A percentile compares a stretch with the other conserved stretches of the same genome.
phyloP scores from a whole-genome alignment of 1,140 invertebrate genomes.

The Drosophila nannoptera region DNA sequence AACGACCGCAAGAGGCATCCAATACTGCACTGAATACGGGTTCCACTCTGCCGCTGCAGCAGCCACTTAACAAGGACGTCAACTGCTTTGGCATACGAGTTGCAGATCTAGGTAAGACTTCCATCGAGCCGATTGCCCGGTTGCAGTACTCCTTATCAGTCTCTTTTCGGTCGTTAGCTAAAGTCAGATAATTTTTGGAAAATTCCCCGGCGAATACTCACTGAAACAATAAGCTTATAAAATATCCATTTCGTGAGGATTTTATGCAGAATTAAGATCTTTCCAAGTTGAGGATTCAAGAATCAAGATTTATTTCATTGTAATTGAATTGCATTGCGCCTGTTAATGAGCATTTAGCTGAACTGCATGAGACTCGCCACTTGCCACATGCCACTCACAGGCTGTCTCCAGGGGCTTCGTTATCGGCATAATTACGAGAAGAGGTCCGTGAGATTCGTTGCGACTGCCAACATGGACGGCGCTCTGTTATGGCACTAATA shows the following conservation, averaged over 20 bases:
- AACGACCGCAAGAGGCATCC: slow-evolving; percentile 84
- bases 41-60: slow-evolving; percentile 62
- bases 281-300: neutral
- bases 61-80: slow-evolving; percentile 74
- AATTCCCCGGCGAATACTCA: neutral
- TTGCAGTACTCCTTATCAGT: neutral
- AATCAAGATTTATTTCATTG: neutral
- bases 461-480: slow-evolving; percentile 24
- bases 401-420: slow-evolving; percentile 47
- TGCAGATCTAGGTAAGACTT: slow-evolving; percentile 81
- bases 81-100: slow-evolving; percentile 80
- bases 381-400: slow-evolving; percentile 1
- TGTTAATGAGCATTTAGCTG: slow-evolving; percentile 42
- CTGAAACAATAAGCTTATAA: too few species aligned
- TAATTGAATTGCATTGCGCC: slow-evolving; percentile 62
- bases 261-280: neutral
- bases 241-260: too few species aligned
- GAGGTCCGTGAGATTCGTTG: slow-evolving; percentile 14
- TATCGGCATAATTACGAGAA: slow-evolving; percentile 39
- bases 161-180: neutral
- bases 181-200: neutral
- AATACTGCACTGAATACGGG: slow-evolving; percentile 78
- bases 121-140: neutral
- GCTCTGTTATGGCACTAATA: slow-evolving; percentile 65
- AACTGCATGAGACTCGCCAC: slow-evolving; percentile 1